Conservation (phyloP, 2,888 invertebrate species). For the Galerucella calmariensis region DNA sequence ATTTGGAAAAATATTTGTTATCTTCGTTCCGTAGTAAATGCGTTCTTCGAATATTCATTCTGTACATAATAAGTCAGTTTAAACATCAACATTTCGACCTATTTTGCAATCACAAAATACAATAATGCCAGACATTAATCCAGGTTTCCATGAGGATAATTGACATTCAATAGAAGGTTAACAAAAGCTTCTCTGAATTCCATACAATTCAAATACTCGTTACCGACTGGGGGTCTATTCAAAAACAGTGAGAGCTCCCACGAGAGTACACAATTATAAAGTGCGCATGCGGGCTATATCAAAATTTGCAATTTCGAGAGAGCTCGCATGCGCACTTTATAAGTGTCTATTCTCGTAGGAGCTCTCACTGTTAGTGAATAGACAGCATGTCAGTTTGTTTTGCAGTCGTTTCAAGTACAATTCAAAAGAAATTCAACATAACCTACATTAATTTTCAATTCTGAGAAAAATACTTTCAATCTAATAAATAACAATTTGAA, state of each 20-base stretch:
- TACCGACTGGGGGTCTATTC: not conserved
- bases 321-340: too few relatives aligned
- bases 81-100: slow-evolving; percentile 52
- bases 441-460: not conserved
- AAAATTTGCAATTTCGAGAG: too few relatives aligned
- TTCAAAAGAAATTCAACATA: not conserved
- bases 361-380: too few relatives aligned
- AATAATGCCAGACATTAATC: slow-evolving; percentile 43
- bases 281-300: too few relatives aligned
- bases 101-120: slow-evolving; percentile 51
- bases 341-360: too few relatives aligned
- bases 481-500: too few relatives aligned
- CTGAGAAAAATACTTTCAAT: too few relatives aligned
- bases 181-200: slow-evolving; percentile 14
- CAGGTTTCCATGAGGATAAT: slow-evolving; percentile 31
- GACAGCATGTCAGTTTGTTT: not conserved
- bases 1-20: too few relatives aligned
- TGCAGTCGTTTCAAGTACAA: not conserved
- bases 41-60: slow-evolving; percentile 29
- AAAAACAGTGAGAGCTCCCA: too few relatives aligned
- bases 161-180: not conserved
- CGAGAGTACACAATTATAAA: too few relatives aligned
- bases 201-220: not conserved
- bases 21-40: not conserved
- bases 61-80: slow-evolving; percentile 44